Evolutionary conservation across 2,113 vertebrate species (phyloP), one percentile per base, ranked within the genome.

Genomic region (Sterna hirundo): DNA sequence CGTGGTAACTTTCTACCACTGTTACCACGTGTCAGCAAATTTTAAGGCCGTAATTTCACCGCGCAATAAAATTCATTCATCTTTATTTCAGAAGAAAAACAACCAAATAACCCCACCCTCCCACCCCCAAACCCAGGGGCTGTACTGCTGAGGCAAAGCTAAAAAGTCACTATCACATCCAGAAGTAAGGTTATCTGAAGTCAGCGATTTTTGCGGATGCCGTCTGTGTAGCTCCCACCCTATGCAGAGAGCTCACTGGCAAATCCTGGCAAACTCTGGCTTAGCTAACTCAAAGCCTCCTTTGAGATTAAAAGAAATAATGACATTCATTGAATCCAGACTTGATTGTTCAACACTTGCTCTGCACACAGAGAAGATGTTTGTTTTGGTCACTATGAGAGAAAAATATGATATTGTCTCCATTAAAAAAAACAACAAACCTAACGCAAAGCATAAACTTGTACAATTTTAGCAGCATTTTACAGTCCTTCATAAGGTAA

Each of bases 381-480:
- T 83, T 94, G 75, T 86, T 96, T 93, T 93, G 83, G 85, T 94
- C 87, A 69, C 61, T 60, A 11, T 54, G 42, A 93, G 36, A 38
- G 49, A 86, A 84, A 58, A 36, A 20, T 7, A 29, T 5, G 2
- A 74, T 86, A 49, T 13, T 81, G 72, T 93, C 57, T 74, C 76
- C 15, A 19, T 46, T 90, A 1, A 82, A 84, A 65, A 88, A 66
- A 23, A n/a, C 17, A 3, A n/a, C 52, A n/a, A 40, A 75, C 8
- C 29, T 76, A 69, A 89, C 16, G 42, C 36, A 82, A 94, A 95
- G 57, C 14, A 19, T 96, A 97, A 97, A 97, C 93, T 61, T 78
- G 62, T 64, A 94, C 22, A 91, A 96, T 91, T 96, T 95, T 96
- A 98, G 98, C 98, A 98, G 97, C 97, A 97, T 91, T 94, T 95